Conservation (phyloP, 2,797 vertebrate species). For the Monodelphis domestica region DNA sequence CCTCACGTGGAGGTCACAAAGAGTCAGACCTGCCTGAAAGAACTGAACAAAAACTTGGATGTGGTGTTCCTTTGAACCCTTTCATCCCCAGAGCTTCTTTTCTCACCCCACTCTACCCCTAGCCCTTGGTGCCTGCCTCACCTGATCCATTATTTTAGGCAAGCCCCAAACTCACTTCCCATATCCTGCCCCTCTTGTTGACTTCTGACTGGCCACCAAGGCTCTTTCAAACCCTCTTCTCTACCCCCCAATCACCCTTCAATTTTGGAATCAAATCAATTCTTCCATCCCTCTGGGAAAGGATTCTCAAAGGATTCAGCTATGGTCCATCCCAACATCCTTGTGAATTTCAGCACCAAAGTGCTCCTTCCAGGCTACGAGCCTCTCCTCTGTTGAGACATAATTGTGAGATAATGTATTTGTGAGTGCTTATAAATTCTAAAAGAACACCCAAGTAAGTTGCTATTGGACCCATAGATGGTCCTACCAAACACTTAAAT, state of each 20-base stretch:
- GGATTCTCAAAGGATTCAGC: neutral
- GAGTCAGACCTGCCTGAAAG: too few species aligned
- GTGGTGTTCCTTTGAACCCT: neutral
- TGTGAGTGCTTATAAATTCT: too few species aligned
- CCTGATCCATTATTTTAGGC: neutral
- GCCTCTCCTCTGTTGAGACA: too few species aligned
- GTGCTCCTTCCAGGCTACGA: neutral
- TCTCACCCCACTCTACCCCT: too few species aligned
- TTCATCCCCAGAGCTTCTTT: neutral
- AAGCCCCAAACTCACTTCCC: too few species aligned
- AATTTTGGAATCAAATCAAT: neutral
- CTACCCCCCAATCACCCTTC: neutral
- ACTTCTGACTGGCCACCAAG: neutral
- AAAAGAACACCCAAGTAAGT: too few species aligned
- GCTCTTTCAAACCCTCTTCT: neutral
- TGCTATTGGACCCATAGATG: too few species aligned
- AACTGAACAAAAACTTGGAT: conserved; percentile 35
- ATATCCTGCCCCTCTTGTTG: too few species aligned
- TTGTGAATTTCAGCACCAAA: neutral
- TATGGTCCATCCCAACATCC: neutral
- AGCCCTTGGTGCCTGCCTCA: neutral
- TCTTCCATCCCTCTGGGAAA: neutral
- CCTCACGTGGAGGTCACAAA: too few species aligned
- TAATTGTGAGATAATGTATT: too few species aligned
- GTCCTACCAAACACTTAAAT: too few species aligned